Evolutionary conservation across 2,888 invertebrate genomes (phyloP).

Genomic region (Oxytorus armatus): DNA sequence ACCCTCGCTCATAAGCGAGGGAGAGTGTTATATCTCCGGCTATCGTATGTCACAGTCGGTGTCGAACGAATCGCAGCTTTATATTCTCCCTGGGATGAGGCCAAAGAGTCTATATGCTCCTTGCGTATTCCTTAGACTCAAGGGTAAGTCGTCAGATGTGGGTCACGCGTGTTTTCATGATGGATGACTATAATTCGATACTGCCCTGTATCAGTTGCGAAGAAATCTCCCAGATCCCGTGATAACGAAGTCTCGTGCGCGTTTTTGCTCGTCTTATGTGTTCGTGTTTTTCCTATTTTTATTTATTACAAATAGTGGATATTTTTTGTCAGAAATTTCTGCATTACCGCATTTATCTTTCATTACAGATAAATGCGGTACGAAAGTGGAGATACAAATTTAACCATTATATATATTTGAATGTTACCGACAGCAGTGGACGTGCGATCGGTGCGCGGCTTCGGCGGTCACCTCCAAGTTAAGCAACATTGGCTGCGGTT

Average conservation of each 20-base stretch:
- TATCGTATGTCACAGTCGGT: conserved; percentile 16
- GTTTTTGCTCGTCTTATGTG: neutral
- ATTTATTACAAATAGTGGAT: neutral
- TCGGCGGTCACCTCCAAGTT: too few species aligned
- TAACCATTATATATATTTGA: too few species aligned
- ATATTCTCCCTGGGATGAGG: conserved; percentile 10
- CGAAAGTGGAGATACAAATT: too few species aligned
- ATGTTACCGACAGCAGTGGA: too few species aligned
- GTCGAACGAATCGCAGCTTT: conserved; percentile 5
- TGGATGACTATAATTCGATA: conserved; percentile 58
- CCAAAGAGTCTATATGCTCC: conserved; percentile 41
- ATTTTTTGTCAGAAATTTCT: too few species aligned
- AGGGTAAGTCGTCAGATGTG: conserved; percentile 52
- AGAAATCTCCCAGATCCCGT: neutral
- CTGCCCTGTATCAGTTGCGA: conserved; percentile 21
- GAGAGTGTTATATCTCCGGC: neutral
- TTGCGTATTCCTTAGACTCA: conserved; percentile 38
- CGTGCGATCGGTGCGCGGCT: too few species aligned
- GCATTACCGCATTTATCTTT: too few species aligned
- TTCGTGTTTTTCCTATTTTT: neutral
- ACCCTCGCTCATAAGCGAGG: neutral
- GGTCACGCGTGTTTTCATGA: conserved; percentile 58
- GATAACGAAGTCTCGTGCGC: neutral
- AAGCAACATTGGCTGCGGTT: too few species aligned
- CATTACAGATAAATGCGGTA: too few species aligned